Conservation (phyloP, 2,888 invertebrate species). For the Coelogynopora nodosa region DNA sequence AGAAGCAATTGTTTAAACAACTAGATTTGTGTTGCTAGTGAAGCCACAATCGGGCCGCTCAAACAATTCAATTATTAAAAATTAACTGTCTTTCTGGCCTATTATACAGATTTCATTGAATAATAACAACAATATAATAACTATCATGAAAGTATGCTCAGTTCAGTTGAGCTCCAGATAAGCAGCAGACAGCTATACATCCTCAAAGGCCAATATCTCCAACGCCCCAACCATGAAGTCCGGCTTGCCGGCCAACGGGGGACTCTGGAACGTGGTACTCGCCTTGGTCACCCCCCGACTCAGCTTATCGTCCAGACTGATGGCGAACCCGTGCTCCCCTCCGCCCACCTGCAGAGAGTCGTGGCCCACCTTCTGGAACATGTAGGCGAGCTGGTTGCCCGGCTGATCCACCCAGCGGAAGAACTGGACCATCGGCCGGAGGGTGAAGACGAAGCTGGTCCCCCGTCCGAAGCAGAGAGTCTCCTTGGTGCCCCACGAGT, state of each 20-base stretch:
- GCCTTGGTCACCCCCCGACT: not conserved
- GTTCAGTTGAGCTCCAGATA: too few species aligned
- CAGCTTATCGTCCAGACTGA: not conserved
- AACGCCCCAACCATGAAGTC: slow-evolving; percentile 27
- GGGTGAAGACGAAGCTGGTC: slow-evolving; percentile 33
- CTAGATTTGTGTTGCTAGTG: too few species aligned
- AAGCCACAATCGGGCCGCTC: too few species aligned
- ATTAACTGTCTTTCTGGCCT: too few species aligned
- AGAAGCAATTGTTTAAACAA: too few species aligned
- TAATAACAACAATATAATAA: too few species aligned
- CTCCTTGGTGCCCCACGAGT: slow-evolving; percentile 24
- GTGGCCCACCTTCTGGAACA: not conserved
- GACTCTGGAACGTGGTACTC: slow-evolving; percentile 7
- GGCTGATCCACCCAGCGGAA: slow-evolving; percentile 14
- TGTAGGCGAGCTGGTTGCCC: not conserved
- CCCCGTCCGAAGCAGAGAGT: slow-evolving; percentile 11
- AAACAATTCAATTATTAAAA: too few species aligned
- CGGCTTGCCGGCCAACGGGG: not conserved
- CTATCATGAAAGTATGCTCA: too few species aligned
- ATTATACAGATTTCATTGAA: too few species aligned
- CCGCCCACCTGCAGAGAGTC: slow-evolving; percentile 26
- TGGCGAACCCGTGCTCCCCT: slow-evolving; percentile 1
- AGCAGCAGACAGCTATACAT: too few species aligned
- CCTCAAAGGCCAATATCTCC: slow-evolving; percentile 29
- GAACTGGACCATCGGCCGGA: slow-evolving; percentile 23